phyloP scores from a whole-genome alignment of 2,113 vertebrate species.

The Sapayoa aenigma region DNA sequence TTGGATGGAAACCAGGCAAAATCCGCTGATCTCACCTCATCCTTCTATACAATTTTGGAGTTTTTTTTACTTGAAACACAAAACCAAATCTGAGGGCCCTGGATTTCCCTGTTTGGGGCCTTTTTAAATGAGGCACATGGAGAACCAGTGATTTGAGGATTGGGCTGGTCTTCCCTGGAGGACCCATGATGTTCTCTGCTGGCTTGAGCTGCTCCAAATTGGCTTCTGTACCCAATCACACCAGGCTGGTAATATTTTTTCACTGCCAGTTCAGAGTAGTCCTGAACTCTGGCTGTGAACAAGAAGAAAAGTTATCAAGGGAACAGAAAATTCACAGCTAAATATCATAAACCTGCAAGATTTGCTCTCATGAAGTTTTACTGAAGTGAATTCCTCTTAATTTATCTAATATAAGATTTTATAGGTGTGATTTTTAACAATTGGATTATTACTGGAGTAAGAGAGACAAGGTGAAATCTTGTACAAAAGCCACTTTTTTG shows the following conservation, averaged over 20 bases:
- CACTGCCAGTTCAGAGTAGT: background rate
- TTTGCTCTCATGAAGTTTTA: background rate
- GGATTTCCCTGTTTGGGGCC: background rate
- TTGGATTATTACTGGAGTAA: background rate
- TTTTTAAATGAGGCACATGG: background rate
- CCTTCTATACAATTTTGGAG: background rate
- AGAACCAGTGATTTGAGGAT: background rate
- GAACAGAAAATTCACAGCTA: background rate
- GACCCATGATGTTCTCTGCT: background rate
- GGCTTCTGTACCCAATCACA: background rate
- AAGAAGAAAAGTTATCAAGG: background rate
- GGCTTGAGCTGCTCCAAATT: background rate
- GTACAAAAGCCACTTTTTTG: background rate
- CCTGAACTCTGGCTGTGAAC: background rate
- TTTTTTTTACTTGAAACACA: background rate
- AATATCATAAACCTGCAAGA: background rate
- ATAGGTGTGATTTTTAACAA: background rate
- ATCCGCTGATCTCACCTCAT: background rate
- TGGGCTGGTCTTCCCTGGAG: background rate
- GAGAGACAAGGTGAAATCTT: background rate
- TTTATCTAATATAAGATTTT: background rate
- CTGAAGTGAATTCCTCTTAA: background rate
- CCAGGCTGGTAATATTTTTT: background rate
- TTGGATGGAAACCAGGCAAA: conserved; percentile 9
- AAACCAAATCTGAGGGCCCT: background rate